phyloP scores from a whole-genome alignment of 2,797 vertebrate species.

The Pogonophryne albipinna region DNA sequence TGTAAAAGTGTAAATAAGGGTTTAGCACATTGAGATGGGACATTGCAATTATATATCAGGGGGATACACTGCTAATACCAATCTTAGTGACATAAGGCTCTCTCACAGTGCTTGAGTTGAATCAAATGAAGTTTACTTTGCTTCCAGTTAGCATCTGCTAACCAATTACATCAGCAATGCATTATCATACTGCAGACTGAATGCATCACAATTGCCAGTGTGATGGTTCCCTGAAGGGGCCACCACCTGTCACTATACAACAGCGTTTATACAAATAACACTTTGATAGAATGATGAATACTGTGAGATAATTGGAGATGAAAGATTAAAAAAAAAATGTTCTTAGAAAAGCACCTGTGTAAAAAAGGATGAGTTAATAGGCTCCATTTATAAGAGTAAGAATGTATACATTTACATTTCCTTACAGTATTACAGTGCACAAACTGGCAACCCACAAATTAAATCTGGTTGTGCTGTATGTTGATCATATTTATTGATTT shows the following conservation, averaged over 20 bases:
- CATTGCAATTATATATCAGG: neutral
- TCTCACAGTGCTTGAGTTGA: slow-evolving; percentile 36
- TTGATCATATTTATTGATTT: slow-evolving; percentile 34
- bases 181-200: slow-evolving; percentile 37
- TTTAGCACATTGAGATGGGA: neutral
- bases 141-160: slow-evolving; percentile 39
- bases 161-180: slow-evolving; percentile 41
- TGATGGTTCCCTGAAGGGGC: slow-evolving; percentile 43
- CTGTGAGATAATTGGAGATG: slow-evolving; percentile 46
- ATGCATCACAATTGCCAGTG: slow-evolving; percentile 28
- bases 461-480: slow-evolving; percentile 19
- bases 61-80: neutral
- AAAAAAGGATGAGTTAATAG: slow-evolving; percentile 20
- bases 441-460: slow-evolving; percentile 1
- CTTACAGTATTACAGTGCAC: neutral
- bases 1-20: neutral
- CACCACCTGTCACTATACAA: slow-evolving; percentile 48
- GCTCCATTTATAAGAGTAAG: neutral
- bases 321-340: slow-evolving; percentile 45
- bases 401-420: slow-evolving; percentile 2
- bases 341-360: slow-evolving; percentile 30
- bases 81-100: slow-evolving; percentile 35
- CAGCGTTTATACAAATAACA: slow-evolving; percentile 45
- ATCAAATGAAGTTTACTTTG: slow-evolving; percentile 32
- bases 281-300: slow-evolving; percentile 44